Conservation (phyloP, 2,113 vertebrate species). For the Columbina picui region DNA sequence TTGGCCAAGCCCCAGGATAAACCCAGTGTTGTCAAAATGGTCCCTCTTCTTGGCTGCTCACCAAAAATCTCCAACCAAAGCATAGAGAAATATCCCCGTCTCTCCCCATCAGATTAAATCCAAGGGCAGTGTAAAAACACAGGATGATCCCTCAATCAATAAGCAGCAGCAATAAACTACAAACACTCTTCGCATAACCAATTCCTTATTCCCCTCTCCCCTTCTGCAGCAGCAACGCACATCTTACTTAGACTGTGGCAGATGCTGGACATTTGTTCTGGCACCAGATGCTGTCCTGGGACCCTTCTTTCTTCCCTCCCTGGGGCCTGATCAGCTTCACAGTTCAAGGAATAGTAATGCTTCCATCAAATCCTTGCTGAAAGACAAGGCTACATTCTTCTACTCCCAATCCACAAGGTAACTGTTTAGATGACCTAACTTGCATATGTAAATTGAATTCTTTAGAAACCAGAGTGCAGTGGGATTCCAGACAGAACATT, state of each 20-base stretch:
- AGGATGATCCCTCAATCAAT: background rate
- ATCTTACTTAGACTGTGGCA: constrained; percentile 64
- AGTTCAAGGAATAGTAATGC: constrained; percentile 68
- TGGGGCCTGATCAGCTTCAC: constrained; percentile 50
- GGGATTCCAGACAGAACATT: constrained; percentile 38
- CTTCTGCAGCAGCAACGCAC: constrained; percentile 33
- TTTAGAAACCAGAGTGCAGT: constrained; percentile 58
- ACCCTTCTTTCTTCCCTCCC: constrained; percentile 65
- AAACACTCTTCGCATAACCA: background rate
- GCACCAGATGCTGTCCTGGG: constrained; percentile 76
- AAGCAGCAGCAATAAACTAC: constrained; percentile 43
- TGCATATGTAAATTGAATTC: constrained; percentile 69
- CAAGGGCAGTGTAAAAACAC: background rate
- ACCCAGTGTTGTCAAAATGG: background rate
- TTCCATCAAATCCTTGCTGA: constrained; percentile 73
- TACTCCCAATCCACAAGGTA: constrained; percentile 63
- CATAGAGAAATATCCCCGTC: background rate
- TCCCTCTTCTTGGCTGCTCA: background rate
- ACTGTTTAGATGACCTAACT: constrained; percentile 60
- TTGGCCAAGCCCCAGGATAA: background rate
- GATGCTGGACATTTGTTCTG: constrained; percentile 83
- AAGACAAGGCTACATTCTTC: constrained; percentile 73
- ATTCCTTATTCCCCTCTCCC: background rate
- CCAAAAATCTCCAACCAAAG: background rate
- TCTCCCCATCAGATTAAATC: background rate